A percentile compares a stretch with the other conserved stretches of the same genome.
Conservation (phyloP, 2,888 invertebrate genomes). For the Hyppa rectilinea region DNA sequence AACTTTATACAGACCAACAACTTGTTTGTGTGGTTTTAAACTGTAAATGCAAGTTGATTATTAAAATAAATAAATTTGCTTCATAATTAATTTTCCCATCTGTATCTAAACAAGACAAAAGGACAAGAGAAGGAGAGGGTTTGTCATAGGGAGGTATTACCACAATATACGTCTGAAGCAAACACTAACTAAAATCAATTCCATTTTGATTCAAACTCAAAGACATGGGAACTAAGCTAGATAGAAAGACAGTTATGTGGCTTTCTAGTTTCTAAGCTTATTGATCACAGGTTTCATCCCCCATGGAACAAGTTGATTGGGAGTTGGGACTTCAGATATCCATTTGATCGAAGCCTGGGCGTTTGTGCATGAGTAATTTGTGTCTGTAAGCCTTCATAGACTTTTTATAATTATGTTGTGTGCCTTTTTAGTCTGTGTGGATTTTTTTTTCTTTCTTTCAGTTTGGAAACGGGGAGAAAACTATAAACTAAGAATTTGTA, state of each 20-base stretch:
- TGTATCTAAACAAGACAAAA: too few relatives aligned
- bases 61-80: too few relatives aligned
- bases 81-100: too few relatives aligned
- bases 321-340: slow-evolving; percentile 14
- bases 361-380: slow-evolving; percentile 34
- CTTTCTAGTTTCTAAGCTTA: slow-evolving; percentile 30
- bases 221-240: slow-evolving; percentile 26
- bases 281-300: slow-evolving; percentile 16
- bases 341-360: slow-evolving; percentile 17
- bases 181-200: slow-evolving; percentile 7
- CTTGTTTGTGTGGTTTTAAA: too few relatives aligned
- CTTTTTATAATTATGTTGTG: too few relatives aligned
- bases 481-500: background rate
- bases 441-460: too few relatives aligned
- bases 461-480: background rate
- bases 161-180: background rate
- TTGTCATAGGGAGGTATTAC: background rate
- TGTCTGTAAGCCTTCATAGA: too few relatives aligned
- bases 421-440: too few relatives aligned
- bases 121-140: too few relatives aligned
- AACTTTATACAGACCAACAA: too few relatives aligned
- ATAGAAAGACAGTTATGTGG: slow-evolving; percentile 24
- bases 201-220: slow-evolving; percentile 16
- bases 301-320: slow-evolving; percentile 28
- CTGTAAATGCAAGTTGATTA: too few relatives aligned